Base-by-base conservation (phyloP, 2,888 invertebrate species). In the Parascotia fuliginaria region DNA sequence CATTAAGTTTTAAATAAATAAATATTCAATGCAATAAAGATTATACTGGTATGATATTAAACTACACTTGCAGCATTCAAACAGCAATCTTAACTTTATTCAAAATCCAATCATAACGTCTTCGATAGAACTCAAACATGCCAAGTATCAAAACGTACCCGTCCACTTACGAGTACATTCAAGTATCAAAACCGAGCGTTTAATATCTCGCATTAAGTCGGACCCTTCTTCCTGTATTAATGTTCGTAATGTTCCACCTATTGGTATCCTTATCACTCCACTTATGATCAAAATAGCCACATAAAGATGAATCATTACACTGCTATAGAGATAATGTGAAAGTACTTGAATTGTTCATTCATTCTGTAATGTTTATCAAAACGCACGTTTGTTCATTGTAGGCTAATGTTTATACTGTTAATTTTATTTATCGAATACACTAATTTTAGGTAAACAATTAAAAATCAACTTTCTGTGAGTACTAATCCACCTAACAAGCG, bases 251-350 rank as follows among this genome's bases (percentile, higher is more conserved):
- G 24, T 24, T 24, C 7, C 7, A 72, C 78, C 75, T 76, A 83
- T 77, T 72, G 74, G 74, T 72, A 67, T 76, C 73, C 69, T 82
- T 88, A 87, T 87, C 86, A 73, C 54, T 55, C 70, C 87, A 85
- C 89, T 89, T 79, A 77, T 76, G 77, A 68, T 73, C 80, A 62
- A 84, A 87, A 89, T 87, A 87, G 74, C 79, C 41, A 51, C 76
- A 65, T 80, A 72, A 69, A 81, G 79, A 81, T 66, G 79, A 79
- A 73, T 80, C 76, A 78, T 83, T 83, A 75, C 56, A 49, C 50
- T 51, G 50, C 57, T 63, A 55, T 45, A 43, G 29, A 70, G 70
- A 70, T 77, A 67, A 65, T 62, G 60, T 60, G 53, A 64, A 65
- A 65, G 68, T 70, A 66, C 64, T 55, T 58, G 52, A 63, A 70